Percentiles rank a stretch among this genome's conserved stretches.
Evolutionary conservation across 64 coral and sea anemone genomes (phyloP).

Genomic region (Cladopsammia gracilis): DNA sequence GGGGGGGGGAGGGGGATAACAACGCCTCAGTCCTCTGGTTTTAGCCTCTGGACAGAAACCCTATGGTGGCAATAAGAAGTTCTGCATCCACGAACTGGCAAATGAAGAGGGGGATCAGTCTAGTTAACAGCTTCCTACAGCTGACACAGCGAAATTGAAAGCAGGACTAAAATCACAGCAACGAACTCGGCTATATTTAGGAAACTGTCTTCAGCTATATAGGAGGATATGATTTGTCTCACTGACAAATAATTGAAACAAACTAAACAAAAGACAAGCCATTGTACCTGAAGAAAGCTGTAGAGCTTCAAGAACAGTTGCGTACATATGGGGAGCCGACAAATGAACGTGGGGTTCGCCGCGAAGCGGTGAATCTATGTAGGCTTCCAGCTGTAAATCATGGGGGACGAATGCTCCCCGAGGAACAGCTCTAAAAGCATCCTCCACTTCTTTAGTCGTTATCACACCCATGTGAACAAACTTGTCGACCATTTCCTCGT

Average conservation of each 20-base stretch:
- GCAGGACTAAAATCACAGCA: too few relatives aligned
- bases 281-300: conserved; percentile 90
- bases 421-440: conserved; percentile 86
- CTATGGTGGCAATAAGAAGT: too few relatives aligned
- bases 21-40: too few relatives aligned
- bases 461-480: conserved; percentile 91
- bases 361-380: conserved; percentile 83
- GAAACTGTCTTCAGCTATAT: too few relatives aligned
- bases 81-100: too few relatives aligned
- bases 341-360: conserved; percentile 94
- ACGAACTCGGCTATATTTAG: too few relatives aligned
- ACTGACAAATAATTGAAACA: background rate
- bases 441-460: conserved; percentile 88
- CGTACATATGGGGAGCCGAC: conserved; percentile 99
- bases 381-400: conserved; percentile 89
- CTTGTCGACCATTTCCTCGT: conserved; percentile 99
- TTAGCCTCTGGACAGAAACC: too few relatives aligned
- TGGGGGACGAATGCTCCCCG: conserved; percentile 93
- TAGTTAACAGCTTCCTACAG: too few relatives aligned
- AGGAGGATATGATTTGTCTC: too few relatives aligned
- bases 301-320: conserved; percentile 92
- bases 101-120: too few relatives aligned
- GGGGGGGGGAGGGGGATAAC: too few relatives aligned
- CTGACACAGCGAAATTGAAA: too few relatives aligned
- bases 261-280: background rate